Percentiles rank a stretch among this genome's conserved stretches.
Evolutionary conservation across 2,797 vertebrate species (phyloP).

Genomic region (Thamnophis elegans): DNA sequence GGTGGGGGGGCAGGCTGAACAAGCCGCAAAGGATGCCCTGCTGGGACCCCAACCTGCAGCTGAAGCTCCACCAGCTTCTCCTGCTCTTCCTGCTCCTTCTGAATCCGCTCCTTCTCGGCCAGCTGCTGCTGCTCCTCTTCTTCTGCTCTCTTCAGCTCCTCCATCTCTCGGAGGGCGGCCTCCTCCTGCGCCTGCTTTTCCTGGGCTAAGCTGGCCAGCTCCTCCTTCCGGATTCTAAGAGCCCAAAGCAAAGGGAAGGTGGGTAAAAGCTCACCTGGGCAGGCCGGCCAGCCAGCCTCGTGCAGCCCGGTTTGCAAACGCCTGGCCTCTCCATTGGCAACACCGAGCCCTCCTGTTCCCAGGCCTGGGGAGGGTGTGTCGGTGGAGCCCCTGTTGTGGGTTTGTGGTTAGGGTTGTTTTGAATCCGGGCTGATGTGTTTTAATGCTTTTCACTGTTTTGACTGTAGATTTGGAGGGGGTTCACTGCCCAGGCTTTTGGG

Average conservation of each 20-base stretch:
- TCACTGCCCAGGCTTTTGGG: neutral
- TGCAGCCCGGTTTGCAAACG: neutral
- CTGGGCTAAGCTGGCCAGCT: conserved; percentile 45
- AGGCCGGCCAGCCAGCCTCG: neutral
- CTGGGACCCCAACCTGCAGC: conserved; percentile 73
- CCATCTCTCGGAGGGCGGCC: conserved; percentile 73
- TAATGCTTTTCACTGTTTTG: neutral
- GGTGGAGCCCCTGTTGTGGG: neutral
- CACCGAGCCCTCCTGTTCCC: neutral
- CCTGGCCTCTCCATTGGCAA: neutral
- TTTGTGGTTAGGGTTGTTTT: neutral
- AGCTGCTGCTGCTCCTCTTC: conserved; percentile 75
- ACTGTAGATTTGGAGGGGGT: neutral
- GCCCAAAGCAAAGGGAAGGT: conserved; percentile 26
- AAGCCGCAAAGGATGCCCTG: neutral
- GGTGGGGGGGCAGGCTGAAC: no score
- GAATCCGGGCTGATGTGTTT: neutral
- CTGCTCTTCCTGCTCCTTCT: conserved; percentile 76
- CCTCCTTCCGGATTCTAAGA: conserved; percentile 60
- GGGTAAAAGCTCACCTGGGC: neutral
- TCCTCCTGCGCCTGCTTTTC: conserved; percentile 49
- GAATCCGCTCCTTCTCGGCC: conserved; percentile 75
- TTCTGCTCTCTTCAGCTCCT: conserved; percentile 74
- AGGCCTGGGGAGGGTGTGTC: neutral
- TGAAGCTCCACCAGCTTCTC: conserved; percentile 77